Base-by-base conservation (phyloP, 2,888 invertebrate species). In the Molorchus minor region DNA sequence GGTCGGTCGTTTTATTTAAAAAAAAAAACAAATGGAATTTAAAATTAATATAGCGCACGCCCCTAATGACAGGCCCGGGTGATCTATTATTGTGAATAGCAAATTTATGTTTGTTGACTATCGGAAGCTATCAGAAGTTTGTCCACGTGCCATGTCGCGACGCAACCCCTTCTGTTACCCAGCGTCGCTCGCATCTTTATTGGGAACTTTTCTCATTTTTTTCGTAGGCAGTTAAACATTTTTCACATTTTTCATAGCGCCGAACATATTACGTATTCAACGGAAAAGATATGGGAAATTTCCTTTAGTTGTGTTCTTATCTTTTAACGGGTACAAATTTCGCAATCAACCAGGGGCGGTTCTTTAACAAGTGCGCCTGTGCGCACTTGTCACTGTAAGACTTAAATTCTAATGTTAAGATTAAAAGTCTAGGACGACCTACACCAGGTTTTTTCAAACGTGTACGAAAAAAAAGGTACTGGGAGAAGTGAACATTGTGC, bases 171-270 rank as follows among this genome's bases (percentile, higher is more conserved):
- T 55, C 41, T 53, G 43, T 53, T 43, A 8, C 56, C 51, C 61
- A 44, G 56, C 61, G 47, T 60, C 56, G 51, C 53, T 57, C 58
- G 57, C 61, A 56, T 66, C 69, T 69, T 71, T 71, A 71, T 71
- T 70, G 68, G 65, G 66, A 71, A 70, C 66, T 68, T 65, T 67
- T 10, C 57, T 61, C 57, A 65, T 67, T 68, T 70, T 69, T 69
- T 69, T n/a, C n/a, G 67, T 65, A 64, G 62, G 66, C 68, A 56
- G 56, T 66, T 68, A 70, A 73, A 70, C 71, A 73, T 72, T 71
- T 73, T 72, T 71, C 73, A 67, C 71, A 71, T 71, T 70, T 69
- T 70, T 68, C 62, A 49, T 49, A 49, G 38, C 38, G 15, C 15
- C 49, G 38, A 49, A 38, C 49, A 8, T 49, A 49, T 49, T 49